phyloP scores from a whole-genome alignment of 2,888 invertebrate genomes.

The Pimpla rufipes region DNA sequence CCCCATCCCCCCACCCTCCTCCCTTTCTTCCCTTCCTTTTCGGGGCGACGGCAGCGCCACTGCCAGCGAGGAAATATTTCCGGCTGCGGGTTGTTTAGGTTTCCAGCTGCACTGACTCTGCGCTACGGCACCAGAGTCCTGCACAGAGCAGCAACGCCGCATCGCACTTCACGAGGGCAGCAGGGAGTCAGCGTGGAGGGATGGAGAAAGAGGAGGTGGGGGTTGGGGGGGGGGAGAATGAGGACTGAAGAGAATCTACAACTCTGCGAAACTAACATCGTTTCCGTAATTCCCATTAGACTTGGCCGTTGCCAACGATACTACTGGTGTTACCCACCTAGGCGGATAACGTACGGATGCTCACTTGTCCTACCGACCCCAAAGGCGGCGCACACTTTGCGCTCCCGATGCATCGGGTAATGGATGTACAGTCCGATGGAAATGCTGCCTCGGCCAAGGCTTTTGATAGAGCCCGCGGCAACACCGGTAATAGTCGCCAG shows the following conservation, averaged over 20 bases:
- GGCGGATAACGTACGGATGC: conserved; percentile 28
- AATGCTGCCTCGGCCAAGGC: conserved; percentile 6
- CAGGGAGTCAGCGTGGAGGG: conserved; percentile 29
- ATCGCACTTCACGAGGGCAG: conserved; percentile 28
- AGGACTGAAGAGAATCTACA: conserved; percentile 58
- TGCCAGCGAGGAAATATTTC: conserved; percentile 59
- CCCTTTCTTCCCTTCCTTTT: neutral
- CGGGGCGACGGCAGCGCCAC: neutral
- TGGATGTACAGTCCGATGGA: conserved; percentile 25
- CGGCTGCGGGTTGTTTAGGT: conserved; percentile 65
- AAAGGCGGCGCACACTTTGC: neutral
- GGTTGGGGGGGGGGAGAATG: neutral
- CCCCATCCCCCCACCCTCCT: neutral
- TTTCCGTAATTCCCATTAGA: conserved; percentile 69
- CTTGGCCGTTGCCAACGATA: conserved; percentile 63
- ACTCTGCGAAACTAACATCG: conserved; percentile 68
- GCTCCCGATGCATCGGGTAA: conserved; percentile 13
- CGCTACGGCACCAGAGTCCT: neutral
- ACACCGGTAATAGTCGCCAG: neutral
- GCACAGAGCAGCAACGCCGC: neutral
- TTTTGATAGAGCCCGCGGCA: conserved; percentile 16
- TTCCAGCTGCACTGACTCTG: conserved; percentile 31
- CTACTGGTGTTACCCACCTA: conserved; percentile 41
- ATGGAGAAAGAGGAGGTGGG: neutral
- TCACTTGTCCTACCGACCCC: conserved; percentile 22